A percentile compares a stretch with the other conserved stretches of the same genome.
These are phyloP conservation scores for Tholera decimalis DNA, from an alignment of 2,888 invertebrate species.

Conservation along the genomic window DNA sequence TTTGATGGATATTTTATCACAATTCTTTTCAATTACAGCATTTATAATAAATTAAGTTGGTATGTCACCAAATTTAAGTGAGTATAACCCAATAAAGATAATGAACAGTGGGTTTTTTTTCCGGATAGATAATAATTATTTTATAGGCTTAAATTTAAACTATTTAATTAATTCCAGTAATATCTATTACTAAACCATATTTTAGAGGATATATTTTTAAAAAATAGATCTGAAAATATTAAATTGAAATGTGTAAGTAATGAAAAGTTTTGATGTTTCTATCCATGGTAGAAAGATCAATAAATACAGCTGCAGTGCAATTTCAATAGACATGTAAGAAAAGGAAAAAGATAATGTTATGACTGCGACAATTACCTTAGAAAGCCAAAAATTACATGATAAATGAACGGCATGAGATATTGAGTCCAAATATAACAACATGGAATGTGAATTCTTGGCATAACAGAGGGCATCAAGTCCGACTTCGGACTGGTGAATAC, in stretches of 20 bases:
- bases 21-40: neutral
- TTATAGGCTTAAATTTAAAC: neutral
- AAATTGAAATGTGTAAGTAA: neutral
- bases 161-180: neutral
- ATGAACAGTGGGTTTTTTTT: neutral
- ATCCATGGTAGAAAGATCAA: neutral
- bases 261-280: neutral
- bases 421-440: conserved; percentile 77
- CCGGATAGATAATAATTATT: neutral
- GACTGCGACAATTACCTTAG: conserved; percentile 77
- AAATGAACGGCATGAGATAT: conserved; percentile 78
- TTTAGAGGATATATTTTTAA: neutral
- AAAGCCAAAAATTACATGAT: conserved; percentile 78
- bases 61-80: neutral
- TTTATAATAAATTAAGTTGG: neutral
- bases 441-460: conserved; percentile 76
- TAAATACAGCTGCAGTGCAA: conserved; percentile 6
- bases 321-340: conserved; percentile 2
- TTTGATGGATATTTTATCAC: neutral
- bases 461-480: conserved; percentile 69
- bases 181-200: neutral
- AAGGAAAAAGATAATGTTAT: conserved; percentile 36
- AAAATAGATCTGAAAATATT: neutral
- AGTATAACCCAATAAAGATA: neutral
- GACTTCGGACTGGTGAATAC: conserved; percentile 61